Conservation (phyloP, 2,113 vertebrate species). For the Trinectes maculatus region DNA sequence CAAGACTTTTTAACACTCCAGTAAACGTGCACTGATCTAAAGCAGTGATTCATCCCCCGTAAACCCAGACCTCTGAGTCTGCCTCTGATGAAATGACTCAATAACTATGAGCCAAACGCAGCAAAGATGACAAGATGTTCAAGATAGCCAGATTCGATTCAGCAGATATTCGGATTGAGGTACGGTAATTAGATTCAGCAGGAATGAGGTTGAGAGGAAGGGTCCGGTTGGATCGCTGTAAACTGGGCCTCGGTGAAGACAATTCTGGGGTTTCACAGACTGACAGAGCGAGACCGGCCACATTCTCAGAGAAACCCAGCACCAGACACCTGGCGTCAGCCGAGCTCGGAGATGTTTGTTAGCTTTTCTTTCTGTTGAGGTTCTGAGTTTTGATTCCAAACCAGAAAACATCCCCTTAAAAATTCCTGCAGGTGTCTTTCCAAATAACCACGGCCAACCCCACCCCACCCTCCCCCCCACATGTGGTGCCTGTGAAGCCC, state of each 20-base stretch:
- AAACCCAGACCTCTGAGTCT: not conserved
- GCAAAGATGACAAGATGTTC: not conserved
- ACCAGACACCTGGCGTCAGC: not conserved
- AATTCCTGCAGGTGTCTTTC: slow-evolving; percentile 38
- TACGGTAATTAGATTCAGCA: too few species aligned
- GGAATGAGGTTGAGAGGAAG: too few species aligned
- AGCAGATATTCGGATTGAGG: not conserved
- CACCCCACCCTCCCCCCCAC: not conserved
- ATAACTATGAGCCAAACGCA: not conserved
- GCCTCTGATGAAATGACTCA: slow-evolving; percentile 14
- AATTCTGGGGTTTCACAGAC: not conserved
- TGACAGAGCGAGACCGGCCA: not conserved
- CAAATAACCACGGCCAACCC: not conserved
- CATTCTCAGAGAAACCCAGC: not conserved
- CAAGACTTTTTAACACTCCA: not conserved
- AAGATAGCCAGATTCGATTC: slow-evolving; percentile 1
- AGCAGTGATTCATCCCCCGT: slow-evolving; percentile 43
- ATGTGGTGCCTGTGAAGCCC: not conserved
- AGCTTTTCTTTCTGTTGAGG: not conserved
- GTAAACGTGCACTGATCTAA: slow-evolving; percentile 5
- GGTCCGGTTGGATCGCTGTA: too few species aligned
- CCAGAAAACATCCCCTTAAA: slow-evolving; percentile 14
- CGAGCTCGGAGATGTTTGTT: too few species aligned
- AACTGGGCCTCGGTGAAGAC: not conserved
- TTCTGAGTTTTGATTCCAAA: slow-evolving; percentile 3